A percentile compares a stretch with the other conserved stretches of the same genome.
Evolutionary conservation across 2,888 invertebrate species (phyloP).

Genomic region (Nephrotoma appendiculata): DNA sequence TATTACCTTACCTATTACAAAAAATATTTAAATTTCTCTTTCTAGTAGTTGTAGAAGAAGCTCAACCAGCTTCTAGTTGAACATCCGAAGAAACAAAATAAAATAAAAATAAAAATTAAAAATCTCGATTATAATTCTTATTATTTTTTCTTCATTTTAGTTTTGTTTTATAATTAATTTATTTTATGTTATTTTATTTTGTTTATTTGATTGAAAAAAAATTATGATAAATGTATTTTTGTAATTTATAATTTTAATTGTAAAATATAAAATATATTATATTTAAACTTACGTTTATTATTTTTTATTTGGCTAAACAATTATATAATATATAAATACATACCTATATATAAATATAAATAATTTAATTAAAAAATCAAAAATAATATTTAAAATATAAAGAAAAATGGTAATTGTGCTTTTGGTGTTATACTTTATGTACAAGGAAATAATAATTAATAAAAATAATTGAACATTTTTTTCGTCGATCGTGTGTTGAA

Average conservation of each 20-base stretch:
- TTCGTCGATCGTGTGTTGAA: neutral
- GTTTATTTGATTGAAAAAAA: neutral
- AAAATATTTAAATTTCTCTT: neutral
- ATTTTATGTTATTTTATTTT: neutral
- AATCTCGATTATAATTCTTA: neutral
- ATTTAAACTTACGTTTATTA: neutral
- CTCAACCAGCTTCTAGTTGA: neutral
- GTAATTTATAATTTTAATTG: neutral
- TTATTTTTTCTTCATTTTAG: neutral
- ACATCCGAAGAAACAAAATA: neutral
- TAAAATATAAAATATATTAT: neutral
- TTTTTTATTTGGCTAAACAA: neutral
- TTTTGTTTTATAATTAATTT: neutral
- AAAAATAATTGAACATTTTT: neutral
- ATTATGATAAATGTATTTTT: neutral
- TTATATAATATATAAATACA: neutral
- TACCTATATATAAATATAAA: neutral
- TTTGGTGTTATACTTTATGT: neutral
- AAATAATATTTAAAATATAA: neutral
- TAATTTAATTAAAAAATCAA: neutral
- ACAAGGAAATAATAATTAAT: neutral
- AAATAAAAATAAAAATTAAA: neutral
- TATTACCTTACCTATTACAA: neutral
- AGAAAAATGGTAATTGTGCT: neutral
- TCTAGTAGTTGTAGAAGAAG: slow-evolving; percentile 1